Evolutionary conservation across 1,140 invertebrate species (phyloP), one percentile per base, ranked within the genome.

Genomic region (Drosophila azteca): DNA sequence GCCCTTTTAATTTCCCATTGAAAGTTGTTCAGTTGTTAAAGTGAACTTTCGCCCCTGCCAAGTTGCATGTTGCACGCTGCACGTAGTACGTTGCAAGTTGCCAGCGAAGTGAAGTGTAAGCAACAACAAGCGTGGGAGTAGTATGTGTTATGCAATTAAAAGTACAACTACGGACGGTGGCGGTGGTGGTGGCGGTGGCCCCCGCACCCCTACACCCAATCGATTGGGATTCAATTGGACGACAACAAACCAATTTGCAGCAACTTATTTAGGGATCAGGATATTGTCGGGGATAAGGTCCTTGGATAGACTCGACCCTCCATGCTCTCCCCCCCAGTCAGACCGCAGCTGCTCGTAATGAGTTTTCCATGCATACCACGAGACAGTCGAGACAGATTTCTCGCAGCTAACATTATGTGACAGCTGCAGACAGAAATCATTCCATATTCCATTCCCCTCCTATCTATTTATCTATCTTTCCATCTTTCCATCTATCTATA

Each of bases 21-120:
- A 88, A 88, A 88, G 83, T 88, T 88, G 83, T 79, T 88, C 84
- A 88, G 76, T 88, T 88, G 83, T 88, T 88, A 88, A 88, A 88
- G 71, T 59, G 83, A 88, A 88, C 83, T 88, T 88, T 83, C 55
- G 67, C 61, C 62, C 63, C 71, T 88, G 63, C 75, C 78, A 75
- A 60, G 72, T 63, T 49, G 69, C 50, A 29, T n/a, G 17, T 20
- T 31, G 31, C 31, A 26, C 41, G 3, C 13, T 17, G 22, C 20
- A 29, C 17, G 15, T 8, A 17, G 41, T 59, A 72, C 73, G 69
- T 73, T 77, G 48, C 43, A 22, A 52, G 57, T 35, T 61, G 20
- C 46, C 35, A 52, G 74, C 59, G 44, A 71, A 85, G 83, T 76
- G 62, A 68, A 70, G 54, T 74, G 81, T 72, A 74, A 82, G 74